Percentiles rank a stretch among this genome's conserved stretches.
phyloP scores from a whole-genome alignment of 2,113 vertebrate species.

The Malaclemys terrapin region DNA sequence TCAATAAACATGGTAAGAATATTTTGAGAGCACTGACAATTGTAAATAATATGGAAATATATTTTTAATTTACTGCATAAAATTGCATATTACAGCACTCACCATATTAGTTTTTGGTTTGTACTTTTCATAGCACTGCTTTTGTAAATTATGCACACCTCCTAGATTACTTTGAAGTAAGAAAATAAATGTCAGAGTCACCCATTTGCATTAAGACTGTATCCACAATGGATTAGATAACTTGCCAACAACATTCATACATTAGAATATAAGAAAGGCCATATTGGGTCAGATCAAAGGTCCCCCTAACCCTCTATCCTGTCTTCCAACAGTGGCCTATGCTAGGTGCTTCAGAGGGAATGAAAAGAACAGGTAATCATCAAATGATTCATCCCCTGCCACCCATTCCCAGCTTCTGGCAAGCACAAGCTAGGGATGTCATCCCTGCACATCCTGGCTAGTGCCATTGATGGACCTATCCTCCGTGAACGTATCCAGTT shows the following conservation, averaged over 20 bases:
- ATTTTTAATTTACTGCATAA: neutral
- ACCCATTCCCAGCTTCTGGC: no score
- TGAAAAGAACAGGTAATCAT: no score
- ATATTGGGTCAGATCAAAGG: no score
- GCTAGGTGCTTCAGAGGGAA: no score
- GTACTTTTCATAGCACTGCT: neutral
- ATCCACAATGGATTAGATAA: neutral
- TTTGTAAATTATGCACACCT: neutral
- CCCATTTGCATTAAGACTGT: neutral
- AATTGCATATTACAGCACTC: neutral
- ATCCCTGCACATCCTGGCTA: no score
- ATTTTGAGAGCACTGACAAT: neutral
- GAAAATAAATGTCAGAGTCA: neutral
- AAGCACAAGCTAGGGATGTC: no score
- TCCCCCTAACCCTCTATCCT: no score
- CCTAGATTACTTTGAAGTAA: constrained; percentile 2
- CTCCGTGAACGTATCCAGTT: no score
- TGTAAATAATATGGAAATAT: neutral
- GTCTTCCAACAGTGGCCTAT: no score
- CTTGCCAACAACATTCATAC: neutral
- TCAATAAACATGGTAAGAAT: neutral
- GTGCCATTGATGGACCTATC: no score
- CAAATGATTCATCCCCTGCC: no score
- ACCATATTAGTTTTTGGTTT: neutral
- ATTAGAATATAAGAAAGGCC: neutral